Conservation (phyloP, 2,888 invertebrate species). For the Lepidochrysops patricia region DNA sequence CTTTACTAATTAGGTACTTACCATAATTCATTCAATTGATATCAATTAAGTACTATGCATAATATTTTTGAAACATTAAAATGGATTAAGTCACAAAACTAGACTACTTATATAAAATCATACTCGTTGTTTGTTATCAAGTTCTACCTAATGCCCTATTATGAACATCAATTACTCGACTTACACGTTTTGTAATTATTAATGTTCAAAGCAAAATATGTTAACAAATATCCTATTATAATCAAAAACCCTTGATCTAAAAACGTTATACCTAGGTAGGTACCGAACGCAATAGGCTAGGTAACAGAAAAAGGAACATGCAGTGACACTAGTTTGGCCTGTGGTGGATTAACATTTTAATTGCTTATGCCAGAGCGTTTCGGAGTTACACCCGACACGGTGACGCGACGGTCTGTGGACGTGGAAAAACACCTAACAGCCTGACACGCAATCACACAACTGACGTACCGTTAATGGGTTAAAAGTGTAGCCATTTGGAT, state of each 20-base stretch:
- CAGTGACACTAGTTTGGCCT: background rate
- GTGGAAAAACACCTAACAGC: background rate
- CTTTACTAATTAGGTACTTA: too few relatives aligned
- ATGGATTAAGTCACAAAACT: too few relatives aligned
- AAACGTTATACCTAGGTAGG: too few relatives aligned
- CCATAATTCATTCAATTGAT: too few relatives aligned
- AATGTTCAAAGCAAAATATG: conserved; percentile 19
- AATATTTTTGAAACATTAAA: too few relatives aligned
- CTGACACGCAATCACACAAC: background rate
- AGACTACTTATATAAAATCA: too few relatives aligned
- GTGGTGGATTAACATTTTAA: conserved; percentile 24
- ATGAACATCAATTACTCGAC: too few relatives aligned
- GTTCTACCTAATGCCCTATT: too few relatives aligned
- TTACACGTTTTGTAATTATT: too few relatives aligned
- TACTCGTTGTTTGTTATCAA: too few relatives aligned
- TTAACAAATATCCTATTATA: background rate
- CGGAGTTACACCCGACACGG: conserved; percentile 19
- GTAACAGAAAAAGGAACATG: background rate
- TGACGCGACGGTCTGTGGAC: conserved; percentile 16
- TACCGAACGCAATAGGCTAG: background rate
- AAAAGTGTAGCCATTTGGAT: background rate
- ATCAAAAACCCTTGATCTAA: background rate
- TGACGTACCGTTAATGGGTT: conserved; percentile 1
- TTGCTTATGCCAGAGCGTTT: conserved; percentile 24
- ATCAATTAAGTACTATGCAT: too few relatives aligned